phyloP scores from a whole-genome alignment of 2,888 invertebrate species.

The Rotaria macrura region DNA sequence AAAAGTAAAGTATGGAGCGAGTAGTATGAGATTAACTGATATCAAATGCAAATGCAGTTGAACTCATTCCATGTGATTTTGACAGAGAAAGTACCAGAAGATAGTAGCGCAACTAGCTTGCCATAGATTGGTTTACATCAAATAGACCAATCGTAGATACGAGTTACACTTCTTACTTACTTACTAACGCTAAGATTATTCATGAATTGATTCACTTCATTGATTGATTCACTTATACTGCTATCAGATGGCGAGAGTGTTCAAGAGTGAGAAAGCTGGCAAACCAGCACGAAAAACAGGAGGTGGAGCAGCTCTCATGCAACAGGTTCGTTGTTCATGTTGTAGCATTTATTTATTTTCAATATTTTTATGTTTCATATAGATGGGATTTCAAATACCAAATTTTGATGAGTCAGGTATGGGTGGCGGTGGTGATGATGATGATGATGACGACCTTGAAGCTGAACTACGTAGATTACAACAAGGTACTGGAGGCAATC shows the following conservation, averaged over 20 bases:
- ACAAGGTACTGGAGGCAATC: not conserved
- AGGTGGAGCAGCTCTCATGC: not conserved
- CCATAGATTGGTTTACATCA: not conserved
- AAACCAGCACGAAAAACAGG: not conserved
- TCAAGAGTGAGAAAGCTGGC: not conserved
- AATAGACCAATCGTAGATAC: not conserved
- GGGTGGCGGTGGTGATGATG: not conserved
- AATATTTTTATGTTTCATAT: not conserved
- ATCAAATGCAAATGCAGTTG: too few species aligned
- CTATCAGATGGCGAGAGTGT: not conserved
- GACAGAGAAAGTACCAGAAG: not conserved
- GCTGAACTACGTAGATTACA: not conserved
- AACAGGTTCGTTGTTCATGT: not conserved
- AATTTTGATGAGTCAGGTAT: not conserved
- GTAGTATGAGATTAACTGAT: too few species aligned
- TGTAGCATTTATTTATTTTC: not conserved
- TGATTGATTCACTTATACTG: not conserved
- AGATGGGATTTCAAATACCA: constrained; percentile 6
- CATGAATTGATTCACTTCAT: not conserved
- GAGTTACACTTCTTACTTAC: too few species aligned
- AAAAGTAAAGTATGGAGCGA: too few species aligned
- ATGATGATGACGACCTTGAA: constrained; percentile 12
- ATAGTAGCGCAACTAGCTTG: not conserved
- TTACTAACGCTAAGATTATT: too few species aligned
- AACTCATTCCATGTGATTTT: too few species aligned